Conservation (phyloP, 2,888 invertebrate genomes). For the Coelopa pilipes region DNA sequence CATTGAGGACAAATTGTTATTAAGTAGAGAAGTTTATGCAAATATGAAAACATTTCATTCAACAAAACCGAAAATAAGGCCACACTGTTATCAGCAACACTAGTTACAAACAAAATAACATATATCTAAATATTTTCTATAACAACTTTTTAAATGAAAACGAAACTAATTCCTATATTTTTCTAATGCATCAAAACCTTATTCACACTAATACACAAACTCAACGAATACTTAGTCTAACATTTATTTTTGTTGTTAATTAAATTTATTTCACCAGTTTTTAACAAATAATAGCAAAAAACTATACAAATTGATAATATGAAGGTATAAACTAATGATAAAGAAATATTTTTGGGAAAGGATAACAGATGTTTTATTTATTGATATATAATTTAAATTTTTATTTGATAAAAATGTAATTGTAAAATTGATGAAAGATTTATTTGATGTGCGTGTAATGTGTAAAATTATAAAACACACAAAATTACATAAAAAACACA, state of each 20-base stretch:
- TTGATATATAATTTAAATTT: too few relatives aligned
- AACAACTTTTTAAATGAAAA: slow-evolving; percentile 47
- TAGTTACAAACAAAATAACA: slow-evolving; percentile 8
- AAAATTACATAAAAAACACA: slow-evolving; percentile 40
- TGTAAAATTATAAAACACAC: background rate
- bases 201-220: slow-evolving; percentile 11
- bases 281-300: too few relatives aligned
- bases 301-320: too few relatives aligned
- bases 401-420: too few relatives aligned
- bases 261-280: too few relatives aligned
- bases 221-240: slow-evolving; percentile 29
- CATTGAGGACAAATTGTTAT: slow-evolving; percentile 24
- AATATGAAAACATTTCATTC: too few relatives aligned
- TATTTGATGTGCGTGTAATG: too few relatives aligned
- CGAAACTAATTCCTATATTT: slow-evolving; percentile 30
- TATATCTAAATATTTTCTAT: slow-evolving; percentile 32
- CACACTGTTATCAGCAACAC: slow-evolving; percentile 31
- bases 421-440: background rate
- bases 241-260: too few relatives aligned
- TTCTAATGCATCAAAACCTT: slow-evolving; percentile 16
- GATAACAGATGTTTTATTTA: too few relatives aligned
- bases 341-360: too few relatives aligned
- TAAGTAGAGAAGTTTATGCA: background rate
- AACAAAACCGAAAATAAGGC: slow-evolving; percentile 5
- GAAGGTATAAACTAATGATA: too few relatives aligned